These are phyloP conservation scores for Callyntrura sp. DNA, from an alignment of 2,888 invertebrate species.

Conservation along the genomic window DNA sequence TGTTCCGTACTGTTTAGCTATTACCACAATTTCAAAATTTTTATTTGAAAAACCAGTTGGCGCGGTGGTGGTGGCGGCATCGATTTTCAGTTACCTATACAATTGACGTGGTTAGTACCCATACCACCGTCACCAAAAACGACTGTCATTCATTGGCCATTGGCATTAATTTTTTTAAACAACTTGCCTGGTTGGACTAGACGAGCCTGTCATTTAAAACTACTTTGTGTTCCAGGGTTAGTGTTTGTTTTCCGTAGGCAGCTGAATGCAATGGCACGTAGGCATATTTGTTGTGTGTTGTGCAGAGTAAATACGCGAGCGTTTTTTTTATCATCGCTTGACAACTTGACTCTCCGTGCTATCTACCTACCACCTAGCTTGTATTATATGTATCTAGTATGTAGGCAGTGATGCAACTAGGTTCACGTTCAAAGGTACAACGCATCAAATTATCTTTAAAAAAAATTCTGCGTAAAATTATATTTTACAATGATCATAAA, in stretches of 20 bases:
- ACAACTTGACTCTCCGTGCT: too few species aligned
- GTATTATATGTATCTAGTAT: too few species aligned
- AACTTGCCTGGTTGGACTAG: neutral
- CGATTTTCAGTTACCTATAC: conserved; percentile 31
- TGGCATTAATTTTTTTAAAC: neutral
- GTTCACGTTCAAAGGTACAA: too few species aligned
- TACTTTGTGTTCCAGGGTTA: neutral
- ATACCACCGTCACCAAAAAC: neutral
- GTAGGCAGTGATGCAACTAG: too few species aligned
- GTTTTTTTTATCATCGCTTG: too few species aligned
- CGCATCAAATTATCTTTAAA: too few species aligned
- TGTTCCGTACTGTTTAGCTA: too few species aligned
- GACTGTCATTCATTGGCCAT: neutral
- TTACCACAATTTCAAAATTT: neutral
- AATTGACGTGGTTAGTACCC: conserved; percentile 1
- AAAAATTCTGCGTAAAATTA: too few species aligned
- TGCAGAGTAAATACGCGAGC: neutral
- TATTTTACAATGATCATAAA: too few species aligned
- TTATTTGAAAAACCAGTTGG: neutral
- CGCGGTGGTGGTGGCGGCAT: neutral
- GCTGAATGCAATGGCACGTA: too few species aligned
- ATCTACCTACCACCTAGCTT: too few species aligned
- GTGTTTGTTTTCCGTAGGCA: conserved; percentile 7
- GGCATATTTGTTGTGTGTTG: neutral
- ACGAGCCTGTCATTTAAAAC: neutral